Evolutionary conservation across 2,113 vertebrate genomes (phyloP).

Genomic region (Atherinomorus stipes): DNA sequence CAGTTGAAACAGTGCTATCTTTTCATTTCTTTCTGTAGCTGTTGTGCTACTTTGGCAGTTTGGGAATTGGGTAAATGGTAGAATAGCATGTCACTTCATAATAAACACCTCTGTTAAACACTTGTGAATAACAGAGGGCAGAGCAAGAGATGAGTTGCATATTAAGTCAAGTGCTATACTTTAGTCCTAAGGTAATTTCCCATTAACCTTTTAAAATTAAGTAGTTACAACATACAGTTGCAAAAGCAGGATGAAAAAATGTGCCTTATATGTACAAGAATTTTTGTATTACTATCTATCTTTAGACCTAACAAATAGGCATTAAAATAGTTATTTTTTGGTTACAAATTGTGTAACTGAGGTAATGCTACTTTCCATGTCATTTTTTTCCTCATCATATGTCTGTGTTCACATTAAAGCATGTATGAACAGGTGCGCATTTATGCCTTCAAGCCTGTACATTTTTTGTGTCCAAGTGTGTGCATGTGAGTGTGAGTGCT

Average conservation of each 20-base stretch:
- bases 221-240: no score
- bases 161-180: no score
- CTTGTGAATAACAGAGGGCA: background rate
- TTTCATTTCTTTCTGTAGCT: background rate
- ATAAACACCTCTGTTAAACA: background rate
- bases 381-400: background rate
- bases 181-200: no score
- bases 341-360: background rate
- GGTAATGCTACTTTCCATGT: background rate
- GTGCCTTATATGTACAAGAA: no score
- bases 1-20: background rate
- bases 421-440: background rate
- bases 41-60: background rate
- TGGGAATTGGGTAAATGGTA: background rate
- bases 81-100: no score
- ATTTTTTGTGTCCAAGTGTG: constrained; percentile 4
- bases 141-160: no score
- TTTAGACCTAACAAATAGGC: no score
- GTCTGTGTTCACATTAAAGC: background rate
- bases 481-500: background rate
- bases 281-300: no score
- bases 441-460: background rate
- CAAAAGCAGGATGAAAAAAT: no score
- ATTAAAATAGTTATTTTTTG: background rate
- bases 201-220: no score